phyloP scores from a whole-genome alignment of 2,888 invertebrate species.

The Griposia aprilina region DNA sequence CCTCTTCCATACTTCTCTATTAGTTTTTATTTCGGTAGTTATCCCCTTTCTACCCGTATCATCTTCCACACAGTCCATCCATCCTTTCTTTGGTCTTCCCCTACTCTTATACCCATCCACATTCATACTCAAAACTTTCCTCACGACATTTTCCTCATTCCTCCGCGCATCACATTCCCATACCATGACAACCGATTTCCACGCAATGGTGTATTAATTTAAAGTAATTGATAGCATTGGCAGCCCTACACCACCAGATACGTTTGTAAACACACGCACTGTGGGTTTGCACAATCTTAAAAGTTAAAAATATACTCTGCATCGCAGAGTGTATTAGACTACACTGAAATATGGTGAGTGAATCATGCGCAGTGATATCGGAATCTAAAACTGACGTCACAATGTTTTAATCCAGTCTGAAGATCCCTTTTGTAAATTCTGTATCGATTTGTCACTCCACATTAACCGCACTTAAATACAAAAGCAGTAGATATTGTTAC shows the following conservation, averaged over 20 bases:
- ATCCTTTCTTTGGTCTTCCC: too few species aligned
- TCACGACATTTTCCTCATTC: too few species aligned
- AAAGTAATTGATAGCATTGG: slow-evolving; percentile 1
- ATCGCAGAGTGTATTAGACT: slow-evolving; percentile 45
- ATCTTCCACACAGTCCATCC: too few species aligned
- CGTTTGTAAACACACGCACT: slow-evolving; percentile 59
- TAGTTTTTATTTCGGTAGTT: too few species aligned
- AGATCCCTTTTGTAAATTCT: not conserved
- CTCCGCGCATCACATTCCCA: too few species aligned
- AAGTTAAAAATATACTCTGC: slow-evolving; percentile 61
- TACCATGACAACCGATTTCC: too few species aligned
- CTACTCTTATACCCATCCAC: too few species aligned
- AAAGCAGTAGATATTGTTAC: not conserved
- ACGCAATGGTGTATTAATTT: not conserved
- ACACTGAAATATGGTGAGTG: slow-evolving; percentile 36
- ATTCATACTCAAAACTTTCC: too few species aligned
- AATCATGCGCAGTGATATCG: slow-evolving; percentile 49
- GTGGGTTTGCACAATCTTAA: slow-evolving; percentile 58
- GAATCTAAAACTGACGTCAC: slow-evolving; percentile 16
- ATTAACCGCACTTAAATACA: not conserved
- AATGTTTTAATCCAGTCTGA: slow-evolving; percentile 5
- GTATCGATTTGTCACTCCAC: not conserved
- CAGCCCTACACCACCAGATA: slow-evolving; percentile 38
- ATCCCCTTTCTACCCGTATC: too few species aligned
- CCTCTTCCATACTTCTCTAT: too few species aligned